A percentile compares a stretch with the other conserved stretches of the same genome.
phyloP scores from a whole-genome alignment of 2,888 invertebrate species.

The Tipula vernalis region DNA sequence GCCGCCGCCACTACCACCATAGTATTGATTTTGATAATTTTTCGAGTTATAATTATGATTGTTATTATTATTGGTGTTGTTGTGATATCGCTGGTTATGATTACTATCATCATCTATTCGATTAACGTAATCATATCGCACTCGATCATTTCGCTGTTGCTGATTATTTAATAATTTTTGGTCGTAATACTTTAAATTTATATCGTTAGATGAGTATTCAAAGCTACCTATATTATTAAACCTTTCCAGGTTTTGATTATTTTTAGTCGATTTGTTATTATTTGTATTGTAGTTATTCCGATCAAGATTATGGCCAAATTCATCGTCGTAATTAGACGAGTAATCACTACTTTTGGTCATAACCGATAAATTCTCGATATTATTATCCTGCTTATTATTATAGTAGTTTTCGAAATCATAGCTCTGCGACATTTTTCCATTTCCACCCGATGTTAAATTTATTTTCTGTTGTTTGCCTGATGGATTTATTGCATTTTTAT shows the following conservation, averaged over 20 bases:
- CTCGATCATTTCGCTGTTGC: not conserved
- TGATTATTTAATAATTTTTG: not conserved
- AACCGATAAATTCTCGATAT: conserved; percentile 12
- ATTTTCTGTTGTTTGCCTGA: conserved; percentile 18
- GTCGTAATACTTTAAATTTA: conserved; percentile 17
- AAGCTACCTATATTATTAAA: conserved; percentile 25
- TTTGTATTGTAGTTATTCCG: conserved; percentile 12
- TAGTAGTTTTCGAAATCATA: conserved; percentile 26
- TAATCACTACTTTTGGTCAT: conserved; percentile 10
- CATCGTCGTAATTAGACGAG: conserved; percentile 10
- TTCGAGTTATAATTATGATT: conserved; percentile 7
- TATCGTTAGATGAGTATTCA: conserved; percentile 32
- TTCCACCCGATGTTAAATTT: conserved; percentile 10
- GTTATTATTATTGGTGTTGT: conserved; percentile 6
- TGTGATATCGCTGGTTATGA: not conserved
- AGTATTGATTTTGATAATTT: conserved; percentile 9
- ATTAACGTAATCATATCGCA: not conserved
- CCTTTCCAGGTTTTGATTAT: conserved; percentile 17
- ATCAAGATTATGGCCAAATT: conserved; percentile 15
- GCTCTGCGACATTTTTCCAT: conserved; percentile 30
- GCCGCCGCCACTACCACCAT: not conserved
- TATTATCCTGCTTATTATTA: not conserved
- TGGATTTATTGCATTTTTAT: not conserved
- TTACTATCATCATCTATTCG: not conserved
- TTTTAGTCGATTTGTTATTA: conserved; percentile 4